Percentiles rank a stretch among this genome's conserved stretches.
phyloP scores from a whole-genome alignment of 1,140 invertebrate species.

The Aphelenchoides besseyi region DNA sequence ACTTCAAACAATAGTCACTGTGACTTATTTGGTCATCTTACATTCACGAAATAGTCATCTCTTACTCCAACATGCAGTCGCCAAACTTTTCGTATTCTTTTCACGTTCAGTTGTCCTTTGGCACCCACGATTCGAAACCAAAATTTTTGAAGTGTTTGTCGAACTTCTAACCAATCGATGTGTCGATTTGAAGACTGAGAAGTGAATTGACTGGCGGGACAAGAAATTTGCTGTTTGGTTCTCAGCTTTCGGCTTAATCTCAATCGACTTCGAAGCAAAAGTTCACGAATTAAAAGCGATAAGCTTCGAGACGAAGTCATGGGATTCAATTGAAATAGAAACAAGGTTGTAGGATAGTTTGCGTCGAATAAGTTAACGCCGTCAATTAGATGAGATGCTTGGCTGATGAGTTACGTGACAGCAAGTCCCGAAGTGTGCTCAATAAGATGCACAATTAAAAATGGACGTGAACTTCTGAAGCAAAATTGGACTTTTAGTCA shows the following conservation, averaged over 20 bases:
- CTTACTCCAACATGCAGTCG: slow-evolving; percentile 1
- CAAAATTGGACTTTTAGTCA: too few relatives aligned
- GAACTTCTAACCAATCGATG: neutral
- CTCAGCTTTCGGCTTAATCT: neutral
- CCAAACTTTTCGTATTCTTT: neutral
- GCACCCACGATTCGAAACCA: neutral
- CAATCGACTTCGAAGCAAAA: neutral
- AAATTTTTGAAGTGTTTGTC: neutral
- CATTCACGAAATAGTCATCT: slow-evolving; percentile 4
- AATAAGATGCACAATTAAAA: too few relatives aligned
- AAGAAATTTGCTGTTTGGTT: neutral
- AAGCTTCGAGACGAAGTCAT: neutral
- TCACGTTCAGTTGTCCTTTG: neutral
- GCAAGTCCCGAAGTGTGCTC: too few relatives aligned
- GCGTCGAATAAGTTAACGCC: too few relatives aligned
- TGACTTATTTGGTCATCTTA: neutral
- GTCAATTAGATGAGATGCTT: too few relatives aligned
- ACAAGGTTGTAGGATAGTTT: too few relatives aligned
- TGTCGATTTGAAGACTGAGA: neutral
- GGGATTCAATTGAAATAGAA: too few relatives aligned
- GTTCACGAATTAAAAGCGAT: neutral
- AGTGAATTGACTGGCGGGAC: neutral
- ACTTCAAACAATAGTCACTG: slow-evolving; percentile 4
- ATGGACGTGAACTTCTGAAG: too few relatives aligned
- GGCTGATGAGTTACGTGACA: too few relatives aligned